Conservation (phyloP, 2,888 invertebrate species). For the Drosophila tripunctata region DNA sequence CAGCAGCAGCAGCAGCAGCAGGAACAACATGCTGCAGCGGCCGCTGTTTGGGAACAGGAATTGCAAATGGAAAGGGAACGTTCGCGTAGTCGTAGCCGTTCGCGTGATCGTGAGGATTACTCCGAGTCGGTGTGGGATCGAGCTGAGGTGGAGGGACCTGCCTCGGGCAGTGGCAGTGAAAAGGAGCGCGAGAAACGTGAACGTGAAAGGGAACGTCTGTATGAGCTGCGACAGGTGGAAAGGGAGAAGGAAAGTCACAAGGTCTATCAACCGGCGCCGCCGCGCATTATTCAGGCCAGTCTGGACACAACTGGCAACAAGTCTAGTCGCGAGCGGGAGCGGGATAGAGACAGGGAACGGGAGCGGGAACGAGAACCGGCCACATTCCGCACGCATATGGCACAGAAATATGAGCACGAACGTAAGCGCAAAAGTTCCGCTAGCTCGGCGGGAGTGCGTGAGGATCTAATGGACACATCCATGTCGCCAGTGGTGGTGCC, state of each 20-base stretch:
- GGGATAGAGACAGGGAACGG: conserved; percentile 4
- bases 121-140: conserved; percentile 85
- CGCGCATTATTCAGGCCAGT: conserved; percentile 73
- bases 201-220: conserved; percentile 83
- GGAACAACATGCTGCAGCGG: conserved; percentile 25
- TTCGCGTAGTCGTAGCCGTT: conserved; percentile 83
- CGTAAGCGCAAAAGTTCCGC: conserved; percentile 89
- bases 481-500: conserved; percentile 82
- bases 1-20: conserved; percentile 34
- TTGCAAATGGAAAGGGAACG: conserved; percentile 81
- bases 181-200: conserved; percentile 84
- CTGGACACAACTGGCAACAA: conserved; percentile 50
- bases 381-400: conserved; percentile 90
- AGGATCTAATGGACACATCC: conserved; percentile 86
- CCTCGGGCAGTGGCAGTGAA: conserved; percentile 83
- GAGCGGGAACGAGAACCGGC: conserved; percentile 83
- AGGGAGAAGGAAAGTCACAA: conserved; percentile 84
- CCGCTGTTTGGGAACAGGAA: conserved; percentile 79
- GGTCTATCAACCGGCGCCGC: conserved; percentile 84
- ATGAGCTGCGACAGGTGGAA: conserved; percentile 84
- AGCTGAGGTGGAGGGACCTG: conserved; percentile 84
- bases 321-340: background rate
- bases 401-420: conserved; percentile 88
- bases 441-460: conserved; percentile 88
- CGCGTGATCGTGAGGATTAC: conserved; percentile 84